Base-by-base conservation (phyloP, 1,140 invertebrate genomes). In the Solenopsis fugax region DNA sequence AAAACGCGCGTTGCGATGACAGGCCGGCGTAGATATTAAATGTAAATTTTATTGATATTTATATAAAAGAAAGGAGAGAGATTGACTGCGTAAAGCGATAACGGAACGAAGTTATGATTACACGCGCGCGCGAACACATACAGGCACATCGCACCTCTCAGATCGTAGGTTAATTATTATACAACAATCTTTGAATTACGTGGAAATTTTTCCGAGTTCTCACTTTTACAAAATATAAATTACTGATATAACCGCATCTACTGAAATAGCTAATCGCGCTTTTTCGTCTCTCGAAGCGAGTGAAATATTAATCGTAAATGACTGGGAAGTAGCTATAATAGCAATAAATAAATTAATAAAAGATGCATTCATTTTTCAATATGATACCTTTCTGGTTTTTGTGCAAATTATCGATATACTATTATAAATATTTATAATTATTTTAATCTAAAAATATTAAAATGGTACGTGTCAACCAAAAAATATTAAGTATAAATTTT, bases 1-100 rank as follows among this genome's bases (percentile, higher is more conserved):
- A 29, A 77, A 77, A 77, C n/a, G 56, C n/a, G 56, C 34, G 10
- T 77, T 21, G 29, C 34, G 73, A 76, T 60, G 54, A 77, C 37
- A 62, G 16, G 18, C 6, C 13, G 21, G 16, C 41, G 37, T 77
- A 45, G 41, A 16, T 45, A 77, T 62, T 77, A 77, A 62, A 29
- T 77, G 41, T 45, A 62, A 45, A 62, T 48, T 62, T 77, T 77
- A 45, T 75, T 58, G n/a, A 58, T 72, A 29, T 50, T 3, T 4
- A 34, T 29, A 29, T 56, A 75, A 41, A 56, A 56, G 18, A n/a
- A 34, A 56, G 12, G 48, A 52, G 48, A 16, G 52, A 56, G 52
- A 21, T n/a, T 54, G 52, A 21, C 34, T 75, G 41, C 2, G 37
- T 69, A 9, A 54, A 54, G 12, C 5, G 34, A 56, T 75, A 56